These are phyloP conservation scores for Telmatochromis sp. DNA, from an alignment of 2,113 vertebrate species.

Conservation along the genomic window DNA sequence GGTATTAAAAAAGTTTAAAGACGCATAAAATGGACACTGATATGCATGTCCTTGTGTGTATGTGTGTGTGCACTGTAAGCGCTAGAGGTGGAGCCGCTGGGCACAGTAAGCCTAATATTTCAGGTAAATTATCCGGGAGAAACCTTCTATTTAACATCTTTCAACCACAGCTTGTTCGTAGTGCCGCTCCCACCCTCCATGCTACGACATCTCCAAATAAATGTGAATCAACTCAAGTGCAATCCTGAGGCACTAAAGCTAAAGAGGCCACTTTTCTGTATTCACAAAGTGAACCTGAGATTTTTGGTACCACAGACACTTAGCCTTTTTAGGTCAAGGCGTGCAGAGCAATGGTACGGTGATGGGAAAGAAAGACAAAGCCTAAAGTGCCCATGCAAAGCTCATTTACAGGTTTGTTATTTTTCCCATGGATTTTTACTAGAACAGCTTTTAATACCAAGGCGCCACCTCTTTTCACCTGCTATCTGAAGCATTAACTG, in stretches of 20 bases:
- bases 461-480: not conserved
- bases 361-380: not conserved
- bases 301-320: conserved; percentile 30
- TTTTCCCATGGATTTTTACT: not conserved
- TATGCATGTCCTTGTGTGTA: not conserved
- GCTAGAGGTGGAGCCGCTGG: not conserved
- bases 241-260: not conserved
- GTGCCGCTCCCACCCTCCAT: not conserved
- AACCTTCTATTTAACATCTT: conserved; percentile 8
- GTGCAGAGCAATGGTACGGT: not conserved
- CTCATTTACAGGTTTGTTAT: not conserved
- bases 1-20: not conserved
- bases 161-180: conserved; percentile 29
- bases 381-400: not conserved
- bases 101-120: not conserved
- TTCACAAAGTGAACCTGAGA: conserved; percentile 31
- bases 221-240: conserved; percentile 36
- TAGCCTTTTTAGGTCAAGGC: conserved; percentile 28
- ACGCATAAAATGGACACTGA: not conserved
- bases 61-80: not conserved
- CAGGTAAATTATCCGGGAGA: not conserved
- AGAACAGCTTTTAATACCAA: not conserved
- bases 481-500: not conserved
- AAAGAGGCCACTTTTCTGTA: conserved; percentile 9
- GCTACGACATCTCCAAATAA: conserved; percentile 2